Evolutionary conservation across 2,797 vertebrate genomes (phyloP).

Genomic region (Sylvia borin): DNA sequence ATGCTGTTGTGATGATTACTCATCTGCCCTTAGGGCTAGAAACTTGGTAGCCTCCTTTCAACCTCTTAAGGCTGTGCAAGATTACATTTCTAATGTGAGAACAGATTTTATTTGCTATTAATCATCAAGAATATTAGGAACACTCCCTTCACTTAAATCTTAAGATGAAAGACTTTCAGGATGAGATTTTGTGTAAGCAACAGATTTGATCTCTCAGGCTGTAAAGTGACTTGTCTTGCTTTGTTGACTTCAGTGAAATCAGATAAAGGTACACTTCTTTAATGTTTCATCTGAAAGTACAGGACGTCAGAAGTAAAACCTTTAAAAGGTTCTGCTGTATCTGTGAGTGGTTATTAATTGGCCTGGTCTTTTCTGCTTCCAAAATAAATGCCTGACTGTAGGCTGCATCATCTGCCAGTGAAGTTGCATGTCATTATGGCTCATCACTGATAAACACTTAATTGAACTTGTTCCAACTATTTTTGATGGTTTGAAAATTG

Average conservation of each 20-base stretch:
- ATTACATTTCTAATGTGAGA: neutral
- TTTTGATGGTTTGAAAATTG: neutral
- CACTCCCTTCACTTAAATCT: neutral
- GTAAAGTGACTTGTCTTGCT: neutral
- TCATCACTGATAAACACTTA: neutral
- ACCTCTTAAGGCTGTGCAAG: neutral
- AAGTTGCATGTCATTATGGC: neutral
- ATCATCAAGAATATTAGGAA: neutral
- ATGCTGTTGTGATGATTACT: neutral
- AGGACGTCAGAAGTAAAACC: neutral
- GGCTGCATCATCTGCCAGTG: neutral
- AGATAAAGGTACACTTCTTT: neutral
- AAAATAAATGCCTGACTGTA: neutral
- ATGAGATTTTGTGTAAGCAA: neutral
- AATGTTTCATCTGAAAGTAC: neutral
- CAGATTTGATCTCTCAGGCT: neutral
- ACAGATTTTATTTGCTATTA: slow-evolving; percentile 4
- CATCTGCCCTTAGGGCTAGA: neutral
- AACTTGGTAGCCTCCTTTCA: neutral
- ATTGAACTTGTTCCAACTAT: neutral
- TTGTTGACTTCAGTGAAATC: neutral
- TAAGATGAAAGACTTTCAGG: slow-evolving; percentile 13
- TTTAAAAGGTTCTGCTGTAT: neutral
- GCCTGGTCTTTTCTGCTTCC: neutral
- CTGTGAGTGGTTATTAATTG: neutral